Conservation (phyloP, 1,140 invertebrate genomes). For the Camponotus vicinus region DNA sequence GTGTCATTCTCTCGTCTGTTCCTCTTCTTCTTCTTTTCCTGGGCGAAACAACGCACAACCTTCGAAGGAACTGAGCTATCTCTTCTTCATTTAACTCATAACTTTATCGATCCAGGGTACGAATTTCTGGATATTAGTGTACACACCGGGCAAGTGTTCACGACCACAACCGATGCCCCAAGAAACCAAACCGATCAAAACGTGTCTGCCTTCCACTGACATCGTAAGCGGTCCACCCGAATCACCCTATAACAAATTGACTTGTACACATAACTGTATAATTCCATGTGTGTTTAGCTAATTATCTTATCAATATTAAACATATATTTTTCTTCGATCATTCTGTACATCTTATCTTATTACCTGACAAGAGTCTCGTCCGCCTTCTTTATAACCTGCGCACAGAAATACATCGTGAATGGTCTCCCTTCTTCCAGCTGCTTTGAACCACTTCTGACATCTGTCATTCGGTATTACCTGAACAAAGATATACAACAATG, state of each 20-base stretch:
- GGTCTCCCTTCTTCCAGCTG: slow-evolving; percentile 94
- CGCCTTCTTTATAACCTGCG: slow-evolving; percentile 95
- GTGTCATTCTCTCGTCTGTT: neutral
- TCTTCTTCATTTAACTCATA: slow-evolving; percentile 86
- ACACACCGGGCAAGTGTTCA: slow-evolving; percentile 95
- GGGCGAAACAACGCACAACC: neutral
- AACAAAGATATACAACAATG: neutral
- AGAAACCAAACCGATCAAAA: slow-evolving; percentile 94
- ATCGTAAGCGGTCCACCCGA: slow-evolving; percentile 94
- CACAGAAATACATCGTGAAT: slow-evolving; percentile 98
- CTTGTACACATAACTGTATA: neutral
- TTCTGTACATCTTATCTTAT: neutral
- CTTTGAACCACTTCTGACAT: slow-evolving; percentile 96
- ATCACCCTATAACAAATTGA: slow-evolving; percentile 88
- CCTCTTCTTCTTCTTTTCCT: neutral
- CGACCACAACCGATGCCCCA: slow-evolving; percentile 97
- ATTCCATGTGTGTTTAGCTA: neutral
- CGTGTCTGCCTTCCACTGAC: slow-evolving; percentile 93
- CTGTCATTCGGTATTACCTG: slow-evolving; percentile 96
- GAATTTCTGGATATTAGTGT: slow-evolving; percentile 96
- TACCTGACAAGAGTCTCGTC: slow-evolving; percentile 89
- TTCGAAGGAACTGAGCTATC: slow-evolving; percentile 14
- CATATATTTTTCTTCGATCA: neutral
- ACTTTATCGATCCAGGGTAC: slow-evolving; percentile 96
- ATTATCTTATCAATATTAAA: slow-evolving; percentile 8